Conservation (phyloP, 2,797 vertebrate species). For the Spinibarbus caldwelli region DNA sequence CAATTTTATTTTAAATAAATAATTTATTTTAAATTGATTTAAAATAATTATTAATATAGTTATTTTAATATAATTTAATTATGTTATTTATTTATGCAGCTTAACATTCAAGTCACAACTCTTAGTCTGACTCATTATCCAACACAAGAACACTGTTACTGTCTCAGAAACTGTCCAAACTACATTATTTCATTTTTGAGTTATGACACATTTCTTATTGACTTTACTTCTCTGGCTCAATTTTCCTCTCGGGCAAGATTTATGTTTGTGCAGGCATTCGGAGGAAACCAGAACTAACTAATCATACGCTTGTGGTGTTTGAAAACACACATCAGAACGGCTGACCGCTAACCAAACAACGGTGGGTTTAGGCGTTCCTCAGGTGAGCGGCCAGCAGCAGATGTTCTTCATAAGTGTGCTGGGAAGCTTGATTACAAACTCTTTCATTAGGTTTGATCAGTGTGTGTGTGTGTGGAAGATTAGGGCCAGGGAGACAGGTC, state of each 20-base stretch:
- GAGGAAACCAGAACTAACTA: conserved; percentile 10
- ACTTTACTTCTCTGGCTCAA: conserved; percentile 6
- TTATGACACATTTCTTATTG: conserved; percentile 13
- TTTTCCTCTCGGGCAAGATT: conserved; percentile 30
- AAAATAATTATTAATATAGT: no score
- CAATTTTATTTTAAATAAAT: no score
- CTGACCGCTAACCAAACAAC: neutral
- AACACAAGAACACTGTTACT: neutral
- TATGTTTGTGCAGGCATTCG: conserved; percentile 11
- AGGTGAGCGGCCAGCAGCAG: conserved; percentile 14
- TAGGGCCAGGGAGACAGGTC: conserved; percentile 25
- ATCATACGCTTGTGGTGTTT: conserved; percentile 25
- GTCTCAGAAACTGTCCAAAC: neutral
- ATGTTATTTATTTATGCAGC: neutral
- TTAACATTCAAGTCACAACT: neutral
- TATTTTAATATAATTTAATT: neutral
- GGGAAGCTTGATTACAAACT: conserved; percentile 34
- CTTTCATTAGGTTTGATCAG: conserved; percentile 44
- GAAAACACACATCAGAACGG: neutral
- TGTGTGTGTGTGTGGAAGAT: conserved; percentile 23
- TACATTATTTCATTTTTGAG: neutral
- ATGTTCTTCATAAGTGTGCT: conserved; percentile 23
- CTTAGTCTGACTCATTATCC: neutral
- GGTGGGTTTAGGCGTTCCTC: neutral
- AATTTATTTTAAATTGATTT: no score